A percentile compares a stretch with the other conserved stretches of the same genome.
Evolutionary conservation across 2,113 vertebrate species (phyloP).

Genomic region (Oxyura jamaicensis): DNA sequence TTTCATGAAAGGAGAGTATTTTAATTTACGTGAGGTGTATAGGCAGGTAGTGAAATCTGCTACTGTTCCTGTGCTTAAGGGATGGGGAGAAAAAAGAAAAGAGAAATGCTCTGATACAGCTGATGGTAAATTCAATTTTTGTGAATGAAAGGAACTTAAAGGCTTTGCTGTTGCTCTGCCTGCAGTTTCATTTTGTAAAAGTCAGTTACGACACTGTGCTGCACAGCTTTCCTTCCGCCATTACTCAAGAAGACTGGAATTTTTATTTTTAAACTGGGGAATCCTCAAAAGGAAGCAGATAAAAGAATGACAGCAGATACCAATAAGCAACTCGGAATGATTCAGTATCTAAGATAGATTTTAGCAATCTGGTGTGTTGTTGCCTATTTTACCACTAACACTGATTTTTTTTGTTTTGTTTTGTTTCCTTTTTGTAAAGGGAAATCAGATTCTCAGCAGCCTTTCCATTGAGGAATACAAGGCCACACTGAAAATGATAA

Average conservation of each 20-base stretch:
- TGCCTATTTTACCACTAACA: neutral
- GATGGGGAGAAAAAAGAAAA: neutral
- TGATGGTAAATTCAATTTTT: neutral
- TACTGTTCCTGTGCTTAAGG: neutral
- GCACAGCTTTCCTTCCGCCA: neutral
- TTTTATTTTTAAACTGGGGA: slow-evolving; percentile 38
- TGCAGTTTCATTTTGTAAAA: slow-evolving; percentile 9
- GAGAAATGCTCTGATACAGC: neutral
- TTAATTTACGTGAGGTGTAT: neutral
- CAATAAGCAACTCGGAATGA: neutral
- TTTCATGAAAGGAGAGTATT: neutral
- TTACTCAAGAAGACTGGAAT: neutral
- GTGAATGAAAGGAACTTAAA: neutral
- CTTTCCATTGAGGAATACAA: slow-evolving; percentile 97
- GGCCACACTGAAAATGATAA: slow-evolving; percentile 92
- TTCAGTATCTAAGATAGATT: neutral
- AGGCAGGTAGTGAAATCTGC: neutral
- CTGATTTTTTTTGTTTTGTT: neutral
- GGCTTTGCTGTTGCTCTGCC: neutral
- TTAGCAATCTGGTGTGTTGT: neutral
- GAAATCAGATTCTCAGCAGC: slow-evolving; percentile 93
- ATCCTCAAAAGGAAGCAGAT: neutral
- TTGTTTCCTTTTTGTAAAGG: slow-evolving; percentile 73
- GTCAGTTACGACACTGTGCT: neutral
- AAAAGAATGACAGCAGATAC: neutral